These are phyloP conservation scores for Fulmarus glacialis DNA, from an alignment of 2,113 vertebrate genomes.

Conservation along the genomic window DNA sequence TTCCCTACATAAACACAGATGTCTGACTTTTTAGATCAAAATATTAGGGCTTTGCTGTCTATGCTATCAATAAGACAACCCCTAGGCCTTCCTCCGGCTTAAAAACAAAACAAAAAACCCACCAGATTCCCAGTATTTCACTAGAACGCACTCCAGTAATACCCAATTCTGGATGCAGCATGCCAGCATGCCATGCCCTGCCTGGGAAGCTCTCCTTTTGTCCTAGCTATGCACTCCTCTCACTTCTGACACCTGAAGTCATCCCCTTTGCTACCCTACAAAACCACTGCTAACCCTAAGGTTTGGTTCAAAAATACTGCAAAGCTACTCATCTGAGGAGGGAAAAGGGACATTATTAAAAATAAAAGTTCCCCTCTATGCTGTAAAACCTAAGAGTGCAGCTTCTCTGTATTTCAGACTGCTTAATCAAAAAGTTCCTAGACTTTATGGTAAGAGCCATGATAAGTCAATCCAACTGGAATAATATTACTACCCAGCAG, in stretches of 20 bases:
- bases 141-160: background rate
- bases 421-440: background rate
- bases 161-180: fast-evolving
- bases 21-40: background rate
- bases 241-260: background rate
- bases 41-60: too few species aligned
- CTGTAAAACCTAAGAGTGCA: background rate
- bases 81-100: background rate
- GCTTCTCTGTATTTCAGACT: background rate
- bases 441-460: background rate
- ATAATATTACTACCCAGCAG: background rate
- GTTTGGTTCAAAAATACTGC: background rate
- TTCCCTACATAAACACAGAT: background rate
- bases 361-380: background rate
- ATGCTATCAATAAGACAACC: too few species aligned
- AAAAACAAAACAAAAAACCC: background rate
- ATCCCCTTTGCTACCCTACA: background rate
- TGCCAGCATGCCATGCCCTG: background rate
- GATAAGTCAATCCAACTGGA: background rate
- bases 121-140: background rate
- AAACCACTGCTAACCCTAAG: background rate
- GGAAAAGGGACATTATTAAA: background rate
- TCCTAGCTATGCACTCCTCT: background rate
- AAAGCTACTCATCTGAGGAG: background rate
- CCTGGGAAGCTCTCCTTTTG: background rate